A percentile compares a stretch with the other conserved stretches of the same genome.
Conservation (phyloP, 2,888 invertebrate species). For the Amaurobius ferox region DNA sequence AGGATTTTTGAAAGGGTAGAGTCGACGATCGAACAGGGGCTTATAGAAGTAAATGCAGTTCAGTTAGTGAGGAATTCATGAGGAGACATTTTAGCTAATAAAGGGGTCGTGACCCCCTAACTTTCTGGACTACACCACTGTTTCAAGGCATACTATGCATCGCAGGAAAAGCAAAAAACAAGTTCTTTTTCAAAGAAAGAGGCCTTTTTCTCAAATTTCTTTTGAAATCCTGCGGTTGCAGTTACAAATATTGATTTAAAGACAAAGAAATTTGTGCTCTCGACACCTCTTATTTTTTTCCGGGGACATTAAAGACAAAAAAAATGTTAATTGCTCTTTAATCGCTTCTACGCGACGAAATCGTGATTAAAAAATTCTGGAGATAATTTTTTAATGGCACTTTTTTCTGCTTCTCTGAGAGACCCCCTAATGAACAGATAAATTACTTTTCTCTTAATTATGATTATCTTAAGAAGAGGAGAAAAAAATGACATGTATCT, state of each 20-base stretch:
- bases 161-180: no score
- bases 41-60: no score
- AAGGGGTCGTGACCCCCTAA: no score
- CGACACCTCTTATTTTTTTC: slow-evolving; percentile 18
- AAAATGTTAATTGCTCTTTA: slow-evolving; percentile 54
- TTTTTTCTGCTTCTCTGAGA: neutral
- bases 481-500: slow-evolving; percentile 1
- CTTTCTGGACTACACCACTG: no score
- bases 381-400: slow-evolving; percentile 6
- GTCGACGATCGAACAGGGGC: no score
- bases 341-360: slow-evolving; percentile 25
- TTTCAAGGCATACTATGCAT: no score
- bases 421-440: slow-evolving; percentile 9
- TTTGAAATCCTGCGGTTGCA: neutral
- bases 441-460: slow-evolving; percentile 16
- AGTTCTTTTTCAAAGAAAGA: no score
- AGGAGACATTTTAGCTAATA: no score
- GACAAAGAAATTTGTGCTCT: neutral
- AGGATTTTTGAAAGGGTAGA: no score
- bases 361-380: slow-evolving; percentile 1
- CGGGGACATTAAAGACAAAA: slow-evolving; percentile 14
- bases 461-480: neutral
- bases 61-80: no score
- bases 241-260: neutral
- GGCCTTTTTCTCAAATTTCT: no score